Conservation (phyloP, 2,888 invertebrate genomes). For the Drosophila affinis region DNA sequence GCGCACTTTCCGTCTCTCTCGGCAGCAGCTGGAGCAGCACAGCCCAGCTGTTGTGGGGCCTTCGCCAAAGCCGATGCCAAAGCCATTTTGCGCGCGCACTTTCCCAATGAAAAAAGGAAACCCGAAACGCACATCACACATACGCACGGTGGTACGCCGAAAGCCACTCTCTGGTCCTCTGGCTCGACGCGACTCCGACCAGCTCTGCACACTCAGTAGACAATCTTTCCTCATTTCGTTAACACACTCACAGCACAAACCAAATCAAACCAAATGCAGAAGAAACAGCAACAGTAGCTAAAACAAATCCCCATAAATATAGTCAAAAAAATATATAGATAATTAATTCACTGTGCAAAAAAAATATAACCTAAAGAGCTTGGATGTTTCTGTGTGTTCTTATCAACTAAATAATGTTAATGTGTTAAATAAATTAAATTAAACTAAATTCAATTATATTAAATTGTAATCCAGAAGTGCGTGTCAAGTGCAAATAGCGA, state of each 20-base stretch:
- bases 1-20: constrained; percentile 14
- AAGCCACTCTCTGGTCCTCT: constrained; percentile 52
- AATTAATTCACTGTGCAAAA: background rate
- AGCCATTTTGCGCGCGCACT: constrained; percentile 76
- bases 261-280: constrained; percentile 43
- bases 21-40: constrained; percentile 54
- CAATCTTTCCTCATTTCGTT: constrained; percentile 81
- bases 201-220: constrained; percentile 76
- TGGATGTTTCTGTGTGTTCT: constrained; percentile 18
- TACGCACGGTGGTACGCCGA: constrained; percentile 63
- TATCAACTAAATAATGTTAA: constrained; percentile 13
- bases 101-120: constrained; percentile 55
- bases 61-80: constrained; percentile 69
- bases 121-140: constrained; percentile 54
- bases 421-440: constrained; percentile 14
- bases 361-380: constrained; percentile 26
- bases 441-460: constrained; percentile 25
- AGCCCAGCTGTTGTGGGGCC: constrained; percentile 72
- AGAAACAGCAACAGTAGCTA: constrained; percentile 39
- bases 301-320: constrained; percentile 21
- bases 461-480: constrained; percentile 34
- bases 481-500: constrained; percentile 49
- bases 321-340: constrained; percentile 2
- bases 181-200: constrained; percentile 43
- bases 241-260: constrained; percentile 70